phyloP scores from a whole-genome alignment of 2,113 vertebrate species.

The Limnothrissa miodon region DNA sequence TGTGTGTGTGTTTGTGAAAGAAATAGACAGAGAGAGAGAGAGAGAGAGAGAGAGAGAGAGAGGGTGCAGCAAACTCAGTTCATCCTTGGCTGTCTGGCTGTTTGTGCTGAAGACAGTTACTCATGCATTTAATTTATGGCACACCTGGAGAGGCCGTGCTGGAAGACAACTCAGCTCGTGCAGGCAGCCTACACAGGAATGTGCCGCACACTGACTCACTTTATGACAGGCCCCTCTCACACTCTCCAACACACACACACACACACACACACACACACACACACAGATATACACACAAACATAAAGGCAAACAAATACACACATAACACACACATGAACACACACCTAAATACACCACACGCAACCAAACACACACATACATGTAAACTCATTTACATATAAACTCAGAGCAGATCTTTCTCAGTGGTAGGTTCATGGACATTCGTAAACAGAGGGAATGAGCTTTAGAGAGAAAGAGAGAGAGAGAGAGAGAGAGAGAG shows the following conservation, averaged over 20 bases:
- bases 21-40: too few relatives aligned
- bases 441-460: neutral
- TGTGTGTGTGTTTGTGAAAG: slow-evolving; percentile 20
- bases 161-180: slow-evolving; percentile 38
- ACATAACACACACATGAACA: neutral
- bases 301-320: neutral
- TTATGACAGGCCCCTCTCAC: slow-evolving; percentile 37
- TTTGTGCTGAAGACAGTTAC: slow-evolving; percentile 61
- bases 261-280: slow-evolving; percentile 27
- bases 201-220: slow-evolving; percentile 66
- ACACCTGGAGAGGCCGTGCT: slow-evolving; percentile 63
- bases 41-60: neutral
- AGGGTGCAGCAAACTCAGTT: neutral
- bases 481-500: neutral
- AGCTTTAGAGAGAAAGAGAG: slow-evolving; percentile 5
- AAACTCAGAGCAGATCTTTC: neutral
- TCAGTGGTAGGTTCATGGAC: neutral
- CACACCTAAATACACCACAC: neutral
- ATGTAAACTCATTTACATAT: neutral
- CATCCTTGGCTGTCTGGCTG: neutral
- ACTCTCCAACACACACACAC: neutral
- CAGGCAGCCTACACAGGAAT: slow-evolving; percentile 60
- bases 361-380: neutral
- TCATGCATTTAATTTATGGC: slow-evolving; percentile 68
- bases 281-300: neutral